Base-by-base conservation (phyloP, 2,888 invertebrate species). In the Drosophila flavopinicola region DNA sequence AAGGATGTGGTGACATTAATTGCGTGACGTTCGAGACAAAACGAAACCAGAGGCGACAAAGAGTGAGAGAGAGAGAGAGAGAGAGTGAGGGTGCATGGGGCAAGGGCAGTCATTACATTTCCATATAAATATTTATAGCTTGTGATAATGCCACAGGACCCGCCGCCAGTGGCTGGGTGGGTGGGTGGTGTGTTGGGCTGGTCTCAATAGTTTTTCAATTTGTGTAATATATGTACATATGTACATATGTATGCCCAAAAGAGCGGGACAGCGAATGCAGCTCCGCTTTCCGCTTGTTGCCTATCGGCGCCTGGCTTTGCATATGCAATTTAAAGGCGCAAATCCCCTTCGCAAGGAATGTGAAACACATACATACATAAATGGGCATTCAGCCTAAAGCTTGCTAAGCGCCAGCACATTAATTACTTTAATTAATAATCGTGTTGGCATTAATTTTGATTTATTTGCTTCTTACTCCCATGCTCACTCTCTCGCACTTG, bases 351-450 rank as follows among this genome's bases (percentile, higher is more conserved):
- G 35, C 6, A 79, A 83, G 84, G 77, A 85, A 44, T 37, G 7
- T 42, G 33, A 35, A 76, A 68, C 73, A n/a, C n/a, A n/a, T n/a
- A n/a, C 54, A 58, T 77, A 77, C 79, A 29, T 20, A 13, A 24
- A 10, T 78, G 39, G 53, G 48, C 53, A 53, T 47, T 30, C 11
- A 29, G 44, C 66, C 54, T 32, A 29, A 29, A 38, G 45, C 58
- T 47, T 29, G 41, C 65, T 63, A 52, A 61, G 53, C 66, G 7
- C 37, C 58, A 33, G 54, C 74, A 69, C 79, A 82, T 82, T 87
- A 85, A 87, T 87, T 83, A 85, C 52, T 66, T 87, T 83, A 87
- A 82, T 82, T 87, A 82, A 87, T 83, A 87, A 83, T 82, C 83
- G 69, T 64, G 47, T 20, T 67, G 72, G 69, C 84, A 87, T 82